Percentiles rank a stretch among this genome's conserved stretches.
Conservation (phyloP, 2,113 vertebrate species). For the Chloroceryle aenea region DNA sequence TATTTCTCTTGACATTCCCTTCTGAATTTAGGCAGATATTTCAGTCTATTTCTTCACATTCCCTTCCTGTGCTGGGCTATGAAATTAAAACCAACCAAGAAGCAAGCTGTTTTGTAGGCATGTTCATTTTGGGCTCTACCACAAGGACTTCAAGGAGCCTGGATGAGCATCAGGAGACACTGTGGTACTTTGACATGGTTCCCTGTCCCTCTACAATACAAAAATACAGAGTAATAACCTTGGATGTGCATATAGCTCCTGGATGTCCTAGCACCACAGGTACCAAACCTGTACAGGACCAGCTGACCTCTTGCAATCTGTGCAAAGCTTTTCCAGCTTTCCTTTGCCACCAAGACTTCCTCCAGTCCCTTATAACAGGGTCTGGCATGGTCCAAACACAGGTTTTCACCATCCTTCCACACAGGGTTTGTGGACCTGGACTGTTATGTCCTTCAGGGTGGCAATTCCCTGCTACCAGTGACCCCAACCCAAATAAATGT, state of each 20-base stretch:
- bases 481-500: not conserved
- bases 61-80: not conserved
- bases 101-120: not conserved
- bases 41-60: not conserved
- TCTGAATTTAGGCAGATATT: not conserved
- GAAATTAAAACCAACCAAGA: not conserved
- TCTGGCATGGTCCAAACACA: not conserved
- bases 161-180: fast-evolving
- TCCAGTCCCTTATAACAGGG: not conserved
- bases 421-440: not conserved
- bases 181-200: not conserved
- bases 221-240: not conserved
- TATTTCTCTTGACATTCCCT: not conserved
- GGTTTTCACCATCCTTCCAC: not conserved
- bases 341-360: not conserved
- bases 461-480: too few species aligned
- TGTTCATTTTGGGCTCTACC: fast-evolving
- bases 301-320: not conserved
- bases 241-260: not conserved
- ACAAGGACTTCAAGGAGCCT: not conserved
- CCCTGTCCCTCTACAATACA: too few species aligned
- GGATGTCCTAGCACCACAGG: not conserved
- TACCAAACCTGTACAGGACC: not conserved
- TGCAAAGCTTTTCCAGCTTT: not conserved
- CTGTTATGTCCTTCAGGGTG: not conserved